A percentile compares a stretch with the other conserved stretches of the same genome.
These are phyloP conservation scores for Aproaerema taeniolella DNA, from an alignment of 2,888 invertebrate species.

Conservation along the genomic window DNA sequence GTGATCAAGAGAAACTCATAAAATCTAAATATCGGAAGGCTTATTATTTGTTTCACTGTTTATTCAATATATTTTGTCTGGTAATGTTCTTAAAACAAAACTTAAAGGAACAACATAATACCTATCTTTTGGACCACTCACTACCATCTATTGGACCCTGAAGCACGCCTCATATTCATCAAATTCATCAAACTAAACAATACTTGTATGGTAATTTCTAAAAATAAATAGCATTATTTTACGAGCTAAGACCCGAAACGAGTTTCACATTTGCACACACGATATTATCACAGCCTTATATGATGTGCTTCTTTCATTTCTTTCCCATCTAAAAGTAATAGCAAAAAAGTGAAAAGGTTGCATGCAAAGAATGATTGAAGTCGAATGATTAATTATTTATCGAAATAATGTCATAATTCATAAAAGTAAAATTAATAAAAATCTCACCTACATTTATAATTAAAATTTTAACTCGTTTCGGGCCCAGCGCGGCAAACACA, in stretches of 20 bases:
- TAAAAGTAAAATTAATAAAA: not conserved
- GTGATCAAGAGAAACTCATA: too few relatives aligned
- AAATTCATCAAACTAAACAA: conserved; percentile 54
- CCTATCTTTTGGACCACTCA: conserved; percentile 43
- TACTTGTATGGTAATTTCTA: conserved; percentile 63
- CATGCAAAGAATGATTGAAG: conserved; percentile 19
- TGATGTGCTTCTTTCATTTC: conserved; percentile 59
- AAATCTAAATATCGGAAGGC: too few relatives aligned
- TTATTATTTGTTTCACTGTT: too few relatives aligned
- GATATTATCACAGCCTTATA: conserved; percentile 67
- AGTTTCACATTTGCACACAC: conserved; percentile 41
- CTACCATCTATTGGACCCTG: conserved; percentile 34
- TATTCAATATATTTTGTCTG: too few relatives aligned
- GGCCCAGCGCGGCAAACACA: conserved; percentile 32
- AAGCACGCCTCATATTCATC: conserved; percentile 46
- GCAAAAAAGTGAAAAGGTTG: conserved; percentile 34
- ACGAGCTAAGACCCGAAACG: conserved; percentile 45
- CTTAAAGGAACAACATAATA: too few relatives aligned
- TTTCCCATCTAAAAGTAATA: conserved; percentile 31
- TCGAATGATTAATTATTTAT: too few relatives aligned
- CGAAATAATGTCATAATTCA: not conserved
- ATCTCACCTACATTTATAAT: too few relatives aligned
- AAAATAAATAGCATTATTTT: conserved; percentile 39
- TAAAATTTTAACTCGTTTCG: conserved; percentile 38
- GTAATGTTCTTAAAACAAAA: too few relatives aligned